A percentile compares a stretch with the other conserved stretches of the same genome.
phyloP scores from a whole-genome alignment of 2,888 invertebrate genomes.

The Plutella xylostella region DNA sequence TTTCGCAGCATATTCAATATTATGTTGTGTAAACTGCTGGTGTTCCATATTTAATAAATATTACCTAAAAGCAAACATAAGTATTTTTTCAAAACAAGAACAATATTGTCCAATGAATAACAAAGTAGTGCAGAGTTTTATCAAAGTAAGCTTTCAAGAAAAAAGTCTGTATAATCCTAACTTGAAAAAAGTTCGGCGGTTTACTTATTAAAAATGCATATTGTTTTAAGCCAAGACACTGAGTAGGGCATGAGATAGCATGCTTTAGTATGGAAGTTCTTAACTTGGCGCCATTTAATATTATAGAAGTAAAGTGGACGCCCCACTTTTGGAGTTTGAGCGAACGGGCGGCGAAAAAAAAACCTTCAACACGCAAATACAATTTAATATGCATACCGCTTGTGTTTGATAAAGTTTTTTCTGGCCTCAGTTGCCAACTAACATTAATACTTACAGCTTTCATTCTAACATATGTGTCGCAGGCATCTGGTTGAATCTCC shows the following conservation, averaged over 20 bases:
- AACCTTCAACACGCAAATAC: constrained; percentile 38
- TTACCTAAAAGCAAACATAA: too few relatives aligned
- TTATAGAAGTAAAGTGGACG: constrained; percentile 24
- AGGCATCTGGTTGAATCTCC: too few relatives aligned
- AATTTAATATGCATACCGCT: constrained; percentile 38
- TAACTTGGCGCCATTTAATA: constrained; percentile 26
- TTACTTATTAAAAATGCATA: constrained; percentile 43
- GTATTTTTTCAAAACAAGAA: too few relatives aligned
- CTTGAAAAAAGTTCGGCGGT: constrained; percentile 21
- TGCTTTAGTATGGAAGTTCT: constrained; percentile 26
- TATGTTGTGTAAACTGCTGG: too few relatives aligned
- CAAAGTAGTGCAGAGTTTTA: too few relatives aligned
- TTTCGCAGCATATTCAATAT: too few relatives aligned
- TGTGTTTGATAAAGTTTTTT: too few relatives aligned
- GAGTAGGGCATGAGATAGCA: constrained; percentile 26
- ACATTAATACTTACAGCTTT: too few relatives aligned
- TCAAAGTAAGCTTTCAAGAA: constrained; percentile 15
- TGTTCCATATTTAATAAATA: too few relatives aligned
- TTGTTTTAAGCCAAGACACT: constrained; percentile 24
- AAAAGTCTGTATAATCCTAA: constrained; percentile 21
- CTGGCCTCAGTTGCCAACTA: too few relatives aligned
- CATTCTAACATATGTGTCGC: too few relatives aligned
- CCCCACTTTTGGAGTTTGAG: constrained; percentile 25
- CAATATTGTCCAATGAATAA: too few relatives aligned
- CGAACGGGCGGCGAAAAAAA: constrained; percentile 29